A percentile compares a stretch with the other conserved stretches of the same genome.
Evolutionary conservation across 37 sponge, comb jelly and placozoan genomes (phyloP).

Genomic region (Amphimedon queenslandica): DNA sequence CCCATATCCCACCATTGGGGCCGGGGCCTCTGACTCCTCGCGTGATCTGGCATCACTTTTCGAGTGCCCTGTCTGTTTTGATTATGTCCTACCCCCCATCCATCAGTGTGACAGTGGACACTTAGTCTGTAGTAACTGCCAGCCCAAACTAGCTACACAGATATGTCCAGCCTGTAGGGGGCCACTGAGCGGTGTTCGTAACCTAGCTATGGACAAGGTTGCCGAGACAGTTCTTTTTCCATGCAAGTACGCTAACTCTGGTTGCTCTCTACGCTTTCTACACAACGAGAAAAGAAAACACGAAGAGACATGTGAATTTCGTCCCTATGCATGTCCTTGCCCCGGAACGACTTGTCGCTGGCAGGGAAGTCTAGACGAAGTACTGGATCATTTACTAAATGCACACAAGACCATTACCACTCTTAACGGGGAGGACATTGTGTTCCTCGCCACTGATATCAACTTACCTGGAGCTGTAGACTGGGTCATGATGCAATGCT

Average conservation of each 20-base stretch:
- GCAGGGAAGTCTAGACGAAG: slow-evolving; percentile 79
- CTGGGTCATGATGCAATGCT: slow-evolving; percentile 99
- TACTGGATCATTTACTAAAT: slow-evolving; percentile 68
- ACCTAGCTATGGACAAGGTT: slow-evolving; percentile 98
- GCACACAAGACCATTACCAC: slow-evolving; percentile 95
- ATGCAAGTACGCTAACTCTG: slow-evolving; percentile 78
- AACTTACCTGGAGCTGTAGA: slow-evolving; percentile 92
- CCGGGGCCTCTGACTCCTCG: slow-evolving; percentile 1
- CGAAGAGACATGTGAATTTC: slow-evolving; percentile 86
- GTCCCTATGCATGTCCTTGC: slow-evolving; percentile 94
- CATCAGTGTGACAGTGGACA: slow-evolving; percentile 96
- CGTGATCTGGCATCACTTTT: slow-evolving; percentile 79
- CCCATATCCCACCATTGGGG: not conserved
- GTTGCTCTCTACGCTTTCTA: slow-evolving; percentile 72
- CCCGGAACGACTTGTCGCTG: slow-evolving; percentile 95
- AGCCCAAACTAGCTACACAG: slow-evolving; percentile 76
- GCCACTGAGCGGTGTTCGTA: slow-evolving; percentile 76
- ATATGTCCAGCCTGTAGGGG: slow-evolving; percentile 93
- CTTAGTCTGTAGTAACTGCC: slow-evolving; percentile 86
- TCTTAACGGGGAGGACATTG: slow-evolving; percentile 93
- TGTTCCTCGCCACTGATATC: slow-evolving; percentile 96
- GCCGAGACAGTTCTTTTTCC: slow-evolving; percentile 85
- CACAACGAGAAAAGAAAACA: slow-evolving; percentile 76
- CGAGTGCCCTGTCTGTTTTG: slow-evolving; percentile 98
- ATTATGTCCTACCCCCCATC: slow-evolving; percentile 96